These are phyloP conservation scores for Aphaenogaster rudis DNA, from an alignment of 1,140 invertebrate genomes.

Conservation along the genomic window DNA sequence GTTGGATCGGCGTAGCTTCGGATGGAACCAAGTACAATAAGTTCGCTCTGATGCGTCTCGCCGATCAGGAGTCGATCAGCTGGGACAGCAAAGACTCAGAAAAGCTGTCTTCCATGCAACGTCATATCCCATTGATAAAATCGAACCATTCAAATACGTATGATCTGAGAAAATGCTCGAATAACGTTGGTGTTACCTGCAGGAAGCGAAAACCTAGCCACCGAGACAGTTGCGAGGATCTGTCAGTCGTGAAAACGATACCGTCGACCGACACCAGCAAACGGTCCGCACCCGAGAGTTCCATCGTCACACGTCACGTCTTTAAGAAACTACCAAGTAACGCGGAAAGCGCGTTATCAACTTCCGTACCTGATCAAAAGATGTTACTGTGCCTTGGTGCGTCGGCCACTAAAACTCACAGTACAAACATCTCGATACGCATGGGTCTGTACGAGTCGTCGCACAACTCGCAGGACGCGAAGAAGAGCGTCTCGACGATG, in stretches of 20 bases:
- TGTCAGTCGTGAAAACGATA: not conserved
- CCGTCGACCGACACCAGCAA: not conserved
- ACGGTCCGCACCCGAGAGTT: conserved; percentile 69
- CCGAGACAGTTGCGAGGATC: not conserved
- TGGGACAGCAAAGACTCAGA: conserved; percentile 60
- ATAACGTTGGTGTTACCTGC: not conserved
- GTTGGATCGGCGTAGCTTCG: conserved; percentile 79
- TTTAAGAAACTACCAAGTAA: conserved; percentile 74
- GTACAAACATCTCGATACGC: conserved; percentile 84
- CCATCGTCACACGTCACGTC: conserved; percentile 80
- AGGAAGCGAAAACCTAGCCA: conserved; percentile 18
- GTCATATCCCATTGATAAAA: not conserved
- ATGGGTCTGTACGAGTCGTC: conserved; percentile 83
- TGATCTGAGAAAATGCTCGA: conserved; percentile 60
- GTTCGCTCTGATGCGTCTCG: conserved; percentile 80
- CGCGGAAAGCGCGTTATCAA: conserved; percentile 43
- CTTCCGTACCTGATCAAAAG: conserved; percentile 46
- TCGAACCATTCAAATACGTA: not conserved
- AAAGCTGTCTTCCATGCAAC: not conserved
- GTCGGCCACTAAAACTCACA: conserved; percentile 75
- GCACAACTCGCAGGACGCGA: conserved; percentile 73
- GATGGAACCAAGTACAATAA: conserved; percentile 80
- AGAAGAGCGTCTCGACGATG: conserved; percentile 70
- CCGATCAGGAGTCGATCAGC: conserved; percentile 73
- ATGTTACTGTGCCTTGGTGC: conserved; percentile 53